These are phyloP conservation scores for Onychorhynchus coronatus DNA, from an alignment of 2,113 vertebrate genomes.

Conservation along the genomic window DNA sequence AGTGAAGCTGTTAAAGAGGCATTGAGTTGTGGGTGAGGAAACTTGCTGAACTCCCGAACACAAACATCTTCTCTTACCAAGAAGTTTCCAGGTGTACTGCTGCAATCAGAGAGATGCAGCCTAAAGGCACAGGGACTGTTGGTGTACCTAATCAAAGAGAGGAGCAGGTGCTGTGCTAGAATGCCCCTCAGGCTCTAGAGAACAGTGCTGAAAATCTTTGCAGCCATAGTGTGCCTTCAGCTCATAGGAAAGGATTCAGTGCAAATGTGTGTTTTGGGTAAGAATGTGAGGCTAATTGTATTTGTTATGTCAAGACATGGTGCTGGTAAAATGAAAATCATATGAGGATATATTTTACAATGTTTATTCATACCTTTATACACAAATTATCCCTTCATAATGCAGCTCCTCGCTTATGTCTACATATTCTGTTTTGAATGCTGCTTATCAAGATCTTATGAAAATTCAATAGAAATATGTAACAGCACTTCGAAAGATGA, in stretches of 20 bases:
- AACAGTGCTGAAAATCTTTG: not conserved
- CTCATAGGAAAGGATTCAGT: not conserved
- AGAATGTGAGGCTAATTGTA: not conserved
- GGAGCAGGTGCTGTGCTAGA: not conserved
- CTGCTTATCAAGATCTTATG: not conserved
- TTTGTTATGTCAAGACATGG: not conserved
- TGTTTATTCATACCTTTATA: not conserved
- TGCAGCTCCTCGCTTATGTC: not conserved
- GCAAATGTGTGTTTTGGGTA: not conserved
- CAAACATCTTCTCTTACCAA: not conserved
- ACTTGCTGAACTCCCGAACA: not conserved
- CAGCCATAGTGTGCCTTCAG: not conserved
- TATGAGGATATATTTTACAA: not conserved
- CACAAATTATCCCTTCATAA: not conserved
- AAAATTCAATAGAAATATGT: not conserved
- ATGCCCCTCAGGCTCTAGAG: conserved; percentile 5
- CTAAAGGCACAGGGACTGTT: not conserved
- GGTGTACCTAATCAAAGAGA: conserved; percentile 31
- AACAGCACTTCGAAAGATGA: not conserved
- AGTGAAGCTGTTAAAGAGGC: not conserved
- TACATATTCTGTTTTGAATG: not conserved
- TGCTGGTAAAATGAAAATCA: not conserved
- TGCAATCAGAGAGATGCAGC: not conserved
- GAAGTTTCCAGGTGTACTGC: not conserved
- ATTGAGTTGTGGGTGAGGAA: not conserved